Evolutionary conservation across 2,888 invertebrate genomes (phyloP).

Genomic region (Andrena dorsata): DNA sequence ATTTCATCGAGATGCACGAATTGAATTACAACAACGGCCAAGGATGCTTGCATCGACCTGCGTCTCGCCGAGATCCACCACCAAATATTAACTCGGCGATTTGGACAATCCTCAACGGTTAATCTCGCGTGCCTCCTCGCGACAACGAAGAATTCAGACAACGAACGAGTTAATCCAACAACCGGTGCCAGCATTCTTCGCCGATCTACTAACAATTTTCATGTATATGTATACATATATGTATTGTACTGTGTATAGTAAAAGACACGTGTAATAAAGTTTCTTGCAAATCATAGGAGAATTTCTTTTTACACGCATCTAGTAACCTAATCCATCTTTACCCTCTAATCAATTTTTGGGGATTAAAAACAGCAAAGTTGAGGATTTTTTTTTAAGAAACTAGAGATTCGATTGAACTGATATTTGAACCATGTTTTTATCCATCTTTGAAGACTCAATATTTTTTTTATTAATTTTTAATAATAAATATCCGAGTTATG

Average conservation of each 20-base stretch:
- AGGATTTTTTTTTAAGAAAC: too few species aligned
- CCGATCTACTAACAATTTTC: constrained; percentile 27
- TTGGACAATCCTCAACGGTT: background rate
- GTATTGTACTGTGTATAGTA: background rate
- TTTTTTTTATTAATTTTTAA: too few species aligned
- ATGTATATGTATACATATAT: constrained; percentile 1
- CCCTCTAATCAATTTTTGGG: background rate
- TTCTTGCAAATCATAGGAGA: constrained; percentile 18
- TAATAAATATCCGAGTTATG: too few species aligned
- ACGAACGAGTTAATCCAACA: background rate
- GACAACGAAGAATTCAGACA: background rate
- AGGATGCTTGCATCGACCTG: background rate
- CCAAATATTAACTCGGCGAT: background rate
- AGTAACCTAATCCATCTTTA: background rate
- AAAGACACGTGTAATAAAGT: constrained; percentile 30
- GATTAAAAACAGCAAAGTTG: too few species aligned
- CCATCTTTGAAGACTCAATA: too few species aligned
- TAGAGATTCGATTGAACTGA: too few species aligned
- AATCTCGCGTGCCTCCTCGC: too few species aligned
- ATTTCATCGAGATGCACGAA: constrained; percentile 50
- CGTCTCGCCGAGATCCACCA: background rate
- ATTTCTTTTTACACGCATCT: background rate
- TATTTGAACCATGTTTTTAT: too few species aligned
- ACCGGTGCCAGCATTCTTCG: background rate
- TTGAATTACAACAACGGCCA: background rate